Conservation (phyloP, 2,113 vertebrate genomes). For the Hystrix brachyura region DNA sequence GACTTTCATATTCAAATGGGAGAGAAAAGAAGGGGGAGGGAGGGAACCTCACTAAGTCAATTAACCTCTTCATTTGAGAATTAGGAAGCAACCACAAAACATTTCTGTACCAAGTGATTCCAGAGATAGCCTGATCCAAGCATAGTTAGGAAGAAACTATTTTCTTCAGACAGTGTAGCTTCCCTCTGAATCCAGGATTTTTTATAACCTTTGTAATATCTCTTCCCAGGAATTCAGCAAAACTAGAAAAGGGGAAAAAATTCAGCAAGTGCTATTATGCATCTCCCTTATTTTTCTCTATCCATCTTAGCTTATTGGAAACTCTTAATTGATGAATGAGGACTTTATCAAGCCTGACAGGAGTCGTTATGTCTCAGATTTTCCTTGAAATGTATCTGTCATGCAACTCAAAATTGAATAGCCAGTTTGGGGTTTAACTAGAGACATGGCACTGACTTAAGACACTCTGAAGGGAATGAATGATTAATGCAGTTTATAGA, state of each 20-base stretch:
- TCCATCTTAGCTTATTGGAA: conserved; percentile 90
- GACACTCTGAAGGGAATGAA: conserved; percentile 89
- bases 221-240: conserved; percentile 51
- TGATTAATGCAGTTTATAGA: conserved; percentile 95
- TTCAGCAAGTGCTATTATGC: conserved; percentile 73
- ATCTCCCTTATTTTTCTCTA: conserved; percentile 88
- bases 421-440: conserved; percentile 87
- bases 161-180: conserved; percentile 28
- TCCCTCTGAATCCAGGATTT: neutral
- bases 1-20: neutral
- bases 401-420: conserved; percentile 91
- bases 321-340: conserved; percentile 95
- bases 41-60: neutral
- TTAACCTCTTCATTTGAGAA: conserved; percentile 8
- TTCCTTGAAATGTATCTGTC: conserved; percentile 94
- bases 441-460: conserved; percentile 88
- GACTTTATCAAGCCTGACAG: conserved; percentile 94
- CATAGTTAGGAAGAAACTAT: neutral
- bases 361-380: conserved; percentile 93
- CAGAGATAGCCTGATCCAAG: neutral
- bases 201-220: neutral
- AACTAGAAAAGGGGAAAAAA: conserved; percentile 27
- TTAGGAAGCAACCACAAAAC: neutral
- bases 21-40: neutral
- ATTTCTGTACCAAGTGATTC: conserved; percentile 47